Conservation (phyloP, 2,797 vertebrate genomes). For the Tamandua tetradactyla region DNA sequence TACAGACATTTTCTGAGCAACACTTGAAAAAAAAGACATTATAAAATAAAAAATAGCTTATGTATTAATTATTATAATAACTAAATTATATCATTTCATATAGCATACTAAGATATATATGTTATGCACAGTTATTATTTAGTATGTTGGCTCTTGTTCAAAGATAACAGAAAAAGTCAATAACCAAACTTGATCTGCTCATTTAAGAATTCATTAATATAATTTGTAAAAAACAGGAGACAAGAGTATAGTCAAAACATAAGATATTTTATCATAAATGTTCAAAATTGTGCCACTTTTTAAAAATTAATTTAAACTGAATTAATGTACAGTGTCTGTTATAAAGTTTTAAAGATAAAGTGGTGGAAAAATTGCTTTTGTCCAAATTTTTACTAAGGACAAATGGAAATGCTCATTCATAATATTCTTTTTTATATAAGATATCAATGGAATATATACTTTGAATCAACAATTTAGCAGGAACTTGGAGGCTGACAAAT, state of each 20-base stretch:
- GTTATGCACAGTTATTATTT: background rate
- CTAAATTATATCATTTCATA: slow-evolving; percentile 25
- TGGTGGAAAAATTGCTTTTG: background rate
- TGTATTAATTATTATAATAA: slow-evolving; percentile 21
- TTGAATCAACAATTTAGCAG: background rate
- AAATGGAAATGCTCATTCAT: background rate
- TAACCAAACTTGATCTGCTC: background rate
- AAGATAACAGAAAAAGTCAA: slow-evolving; percentile 2
- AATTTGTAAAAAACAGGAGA: background rate
- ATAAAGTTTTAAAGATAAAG: background rate
- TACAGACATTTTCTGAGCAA: slow-evolving; percentile 43
- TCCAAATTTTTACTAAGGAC: background rate
- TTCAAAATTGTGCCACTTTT: background rate
- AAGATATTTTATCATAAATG: background rate
- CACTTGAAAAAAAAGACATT: slow-evolving; percentile 57
- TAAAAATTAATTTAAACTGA: slow-evolving; percentile 1
- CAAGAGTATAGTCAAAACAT: background rate
- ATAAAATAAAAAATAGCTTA: slow-evolving; percentile 43
- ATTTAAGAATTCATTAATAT: background rate
- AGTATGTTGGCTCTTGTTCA: background rate
- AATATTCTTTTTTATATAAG: background rate
- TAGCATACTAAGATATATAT: background rate
- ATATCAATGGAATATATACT: background rate
- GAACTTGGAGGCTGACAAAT: background rate
- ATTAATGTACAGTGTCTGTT: background rate